Conservation (phyloP, 1,140 invertebrate genomes). For the Ruditapes philippinarum region DNA sequence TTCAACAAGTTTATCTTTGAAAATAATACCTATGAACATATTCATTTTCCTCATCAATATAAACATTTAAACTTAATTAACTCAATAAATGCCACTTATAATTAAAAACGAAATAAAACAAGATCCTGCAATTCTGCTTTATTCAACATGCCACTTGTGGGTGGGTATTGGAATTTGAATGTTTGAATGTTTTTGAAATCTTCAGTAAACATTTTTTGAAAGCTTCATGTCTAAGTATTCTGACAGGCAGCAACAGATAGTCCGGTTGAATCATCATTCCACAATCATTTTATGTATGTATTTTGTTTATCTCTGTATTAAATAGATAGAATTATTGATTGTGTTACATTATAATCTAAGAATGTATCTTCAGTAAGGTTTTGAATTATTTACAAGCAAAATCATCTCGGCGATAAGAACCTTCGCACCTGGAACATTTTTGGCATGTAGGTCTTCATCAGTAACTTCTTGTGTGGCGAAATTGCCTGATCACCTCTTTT, state of each 20-base stretch:
- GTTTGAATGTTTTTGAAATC: neutral
- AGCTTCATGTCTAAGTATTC: neutral
- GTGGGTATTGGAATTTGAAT: neutral
- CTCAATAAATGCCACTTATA: neutral
- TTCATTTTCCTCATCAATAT: too few relatives aligned
- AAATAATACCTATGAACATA: too few relatives aligned
- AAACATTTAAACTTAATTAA: neutral
- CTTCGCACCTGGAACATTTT: slow-evolving; percentile 39
- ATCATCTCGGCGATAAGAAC: neutral
- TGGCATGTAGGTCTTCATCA: neutral
- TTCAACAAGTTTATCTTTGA: too few relatives aligned
- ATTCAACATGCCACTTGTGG: neutral
- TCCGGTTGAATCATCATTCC: slow-evolving; percentile 5
- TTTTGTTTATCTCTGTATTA: neutral
- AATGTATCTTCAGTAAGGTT: slow-evolving; percentile 32
- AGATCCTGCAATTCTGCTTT: neutral
- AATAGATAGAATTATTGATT: slow-evolving; percentile 58
- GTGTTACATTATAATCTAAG: slow-evolving; percentile 55
- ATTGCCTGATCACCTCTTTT: slow-evolving; percentile 17
- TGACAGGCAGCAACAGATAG: slow-evolving; percentile 13
- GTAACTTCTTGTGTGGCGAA: slow-evolving; percentile 26
- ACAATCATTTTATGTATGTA: slow-evolving; percentile 18
- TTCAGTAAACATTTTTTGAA: neutral
- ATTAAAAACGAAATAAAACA: too few relatives aligned
- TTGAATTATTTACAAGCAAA: slow-evolving; percentile 57